Conservation (phyloP, 2,113 vertebrate genomes). For the Piaya cayana region DNA sequence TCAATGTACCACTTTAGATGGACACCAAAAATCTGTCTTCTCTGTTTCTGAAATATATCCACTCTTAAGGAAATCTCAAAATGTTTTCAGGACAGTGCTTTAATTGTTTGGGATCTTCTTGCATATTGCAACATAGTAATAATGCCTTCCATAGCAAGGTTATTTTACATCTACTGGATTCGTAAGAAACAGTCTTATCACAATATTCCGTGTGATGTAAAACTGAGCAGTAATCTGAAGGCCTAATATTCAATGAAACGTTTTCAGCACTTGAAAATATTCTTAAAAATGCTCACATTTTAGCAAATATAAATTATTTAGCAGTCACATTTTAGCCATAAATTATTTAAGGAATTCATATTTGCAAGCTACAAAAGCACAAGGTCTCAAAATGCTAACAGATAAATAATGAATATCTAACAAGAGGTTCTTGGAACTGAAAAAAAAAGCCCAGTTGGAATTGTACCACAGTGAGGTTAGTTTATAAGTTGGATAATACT, state of each 20-base stretch:
- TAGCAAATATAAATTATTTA: slow-evolving; percentile 54
- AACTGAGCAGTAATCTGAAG: neutral
- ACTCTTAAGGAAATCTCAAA: neutral
- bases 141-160: neutral
- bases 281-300: slow-evolving; percentile 32
- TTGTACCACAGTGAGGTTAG: neutral
- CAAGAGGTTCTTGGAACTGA: neutral
- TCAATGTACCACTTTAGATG: neutral
- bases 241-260: neutral
- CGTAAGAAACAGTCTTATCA: neutral
- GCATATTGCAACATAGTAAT: neutral
- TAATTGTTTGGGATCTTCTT: neutral
- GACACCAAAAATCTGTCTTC: neutral
- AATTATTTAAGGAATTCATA: slow-evolving; percentile 44
- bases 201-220: neutral
- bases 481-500: neutral
- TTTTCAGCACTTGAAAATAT: neutral
- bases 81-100: neutral
- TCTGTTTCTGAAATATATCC: neutral
- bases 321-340: slow-evolving; percentile 9
- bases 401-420: slow-evolving; percentile 56
- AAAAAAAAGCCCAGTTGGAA: neutral
- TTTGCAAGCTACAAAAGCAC: neutral
- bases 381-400: slow-evolving; percentile 21
- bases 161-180: neutral